Conservation (phyloP, 2,113 vertebrate genomes). For the Amblyornis subalaris region DNA sequence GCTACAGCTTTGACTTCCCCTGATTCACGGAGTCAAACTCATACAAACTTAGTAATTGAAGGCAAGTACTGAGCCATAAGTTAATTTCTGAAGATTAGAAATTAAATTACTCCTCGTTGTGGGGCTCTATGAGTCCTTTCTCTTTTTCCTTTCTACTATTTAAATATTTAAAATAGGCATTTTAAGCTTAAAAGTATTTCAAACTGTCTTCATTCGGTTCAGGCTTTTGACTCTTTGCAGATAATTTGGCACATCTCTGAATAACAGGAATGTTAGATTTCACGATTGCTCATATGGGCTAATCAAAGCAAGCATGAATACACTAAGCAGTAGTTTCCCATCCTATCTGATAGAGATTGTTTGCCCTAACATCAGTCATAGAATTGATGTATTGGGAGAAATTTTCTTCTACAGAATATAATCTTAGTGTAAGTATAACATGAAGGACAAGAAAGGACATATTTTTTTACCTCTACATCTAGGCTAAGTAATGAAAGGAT, state of each 20-base stretch:
- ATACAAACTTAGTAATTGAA: not conserved
- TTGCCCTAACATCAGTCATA: not conserved
- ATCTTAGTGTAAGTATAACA: not conserved
- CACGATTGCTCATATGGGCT: not conserved
- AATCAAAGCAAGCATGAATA: not conserved
- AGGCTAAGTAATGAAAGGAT: not conserved
- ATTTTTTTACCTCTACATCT: not conserved
- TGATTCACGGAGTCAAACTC: not conserved
- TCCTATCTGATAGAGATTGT: not conserved
- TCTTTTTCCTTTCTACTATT: not conserved
- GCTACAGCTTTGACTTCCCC: not conserved
- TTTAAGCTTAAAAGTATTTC: not conserved
- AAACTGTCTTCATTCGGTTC: not conserved
- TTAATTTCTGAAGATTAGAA: constrained; percentile 13
- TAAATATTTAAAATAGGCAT: not conserved
- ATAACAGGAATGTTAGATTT: not conserved
- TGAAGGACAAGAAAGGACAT: not conserved
- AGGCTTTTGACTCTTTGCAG: not conserved
- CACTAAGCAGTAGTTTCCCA: not conserved
- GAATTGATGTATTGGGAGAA: not conserved
- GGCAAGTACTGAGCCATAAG: not conserved
- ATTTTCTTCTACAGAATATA: not conserved
- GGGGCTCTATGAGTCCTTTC: not conserved
- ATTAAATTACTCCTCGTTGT: not conserved
- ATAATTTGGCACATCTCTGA: not conserved